Evolutionary conservation across 2,113 vertebrate genomes (phyloP).

Genomic region (Uropsilus gracilis): DNA sequence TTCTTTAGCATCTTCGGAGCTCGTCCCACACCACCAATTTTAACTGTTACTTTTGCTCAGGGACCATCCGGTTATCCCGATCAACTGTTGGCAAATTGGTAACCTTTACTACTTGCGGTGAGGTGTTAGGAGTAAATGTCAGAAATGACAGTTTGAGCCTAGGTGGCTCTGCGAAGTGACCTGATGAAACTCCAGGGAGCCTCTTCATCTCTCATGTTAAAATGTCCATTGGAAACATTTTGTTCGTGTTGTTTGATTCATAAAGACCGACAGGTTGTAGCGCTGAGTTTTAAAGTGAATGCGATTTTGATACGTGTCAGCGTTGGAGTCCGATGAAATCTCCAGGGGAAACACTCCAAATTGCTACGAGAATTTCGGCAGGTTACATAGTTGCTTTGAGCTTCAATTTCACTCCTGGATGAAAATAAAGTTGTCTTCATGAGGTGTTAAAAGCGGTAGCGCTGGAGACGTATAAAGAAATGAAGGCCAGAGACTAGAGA

Average conservation of each 20-base stretch:
- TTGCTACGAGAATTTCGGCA: neutral
- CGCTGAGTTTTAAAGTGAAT: neutral
- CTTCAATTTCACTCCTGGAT: neutral
- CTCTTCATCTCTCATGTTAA: neutral
- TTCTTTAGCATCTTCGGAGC: neutral
- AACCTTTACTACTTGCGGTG: neutral
- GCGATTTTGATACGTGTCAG: neutral
- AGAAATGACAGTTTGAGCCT: neutral
- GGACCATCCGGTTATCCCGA: neutral
- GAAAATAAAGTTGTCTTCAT: neutral
- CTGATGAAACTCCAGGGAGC: neutral
- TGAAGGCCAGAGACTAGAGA: too few species aligned
- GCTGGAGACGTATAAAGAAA: too few species aligned
- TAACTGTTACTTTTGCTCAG: neutral
- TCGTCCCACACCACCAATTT: neutral
- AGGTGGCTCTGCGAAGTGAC: neutral
- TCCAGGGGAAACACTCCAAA: neutral
- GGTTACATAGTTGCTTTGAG: neutral
- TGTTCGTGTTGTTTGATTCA: constrained; percentile 3
- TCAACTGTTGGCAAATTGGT: neutral
- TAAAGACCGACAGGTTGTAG: neutral
- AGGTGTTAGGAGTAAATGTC: neutral
- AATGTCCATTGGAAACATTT: neutral
- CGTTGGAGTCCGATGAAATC: neutral
- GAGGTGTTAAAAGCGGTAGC: too few species aligned